Evolutionary conservation across 2,113 vertebrate species (phyloP).

Genomic region (Gobius niger): DNA sequence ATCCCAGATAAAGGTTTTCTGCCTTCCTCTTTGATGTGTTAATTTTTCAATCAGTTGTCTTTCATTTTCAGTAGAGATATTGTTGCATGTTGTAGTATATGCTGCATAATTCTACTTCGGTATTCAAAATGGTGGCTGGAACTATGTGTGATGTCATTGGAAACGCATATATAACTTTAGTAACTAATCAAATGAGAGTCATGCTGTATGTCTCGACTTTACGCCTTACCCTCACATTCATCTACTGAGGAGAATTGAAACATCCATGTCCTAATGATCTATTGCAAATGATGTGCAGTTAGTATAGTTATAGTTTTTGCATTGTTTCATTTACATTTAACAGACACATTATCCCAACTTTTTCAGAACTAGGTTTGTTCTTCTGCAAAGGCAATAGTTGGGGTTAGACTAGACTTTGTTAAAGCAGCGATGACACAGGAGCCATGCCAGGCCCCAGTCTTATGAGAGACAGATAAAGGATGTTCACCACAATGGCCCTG

Average conservation of each 20-base stretch:
- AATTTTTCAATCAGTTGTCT: too few relatives aligned
- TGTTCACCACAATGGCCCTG: constrained; percentile 75
- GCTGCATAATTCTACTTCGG: too few relatives aligned
- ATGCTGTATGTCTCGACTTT: too few relatives aligned
- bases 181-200: too few relatives aligned
- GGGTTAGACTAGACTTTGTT: constrained; percentile 35
- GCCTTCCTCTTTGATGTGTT: too few relatives aligned
- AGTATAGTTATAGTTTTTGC: constrained; percentile 1
- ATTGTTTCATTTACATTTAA: constrained; percentile 3
- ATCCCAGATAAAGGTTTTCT: too few relatives aligned
- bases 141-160: too few relatives aligned
- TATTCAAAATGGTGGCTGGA: too few relatives aligned
- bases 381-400: constrained; percentile 46
- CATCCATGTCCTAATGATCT: not conserved
- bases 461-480: constrained; percentile 71
- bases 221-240: not conserved
- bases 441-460: constrained; percentile 44
- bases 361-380: constrained; percentile 13
- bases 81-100: too few relatives aligned
- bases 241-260: not conserved
- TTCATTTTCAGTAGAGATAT: too few relatives aligned
- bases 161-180: too few relatives aligned
- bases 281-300: not conserved
- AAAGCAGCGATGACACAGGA: constrained; percentile 62
- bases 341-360: not conserved